Evolutionary conservation across 2,797 vertebrate species (phyloP).

Genomic region (Eurystomus glaucurus): DNA sequence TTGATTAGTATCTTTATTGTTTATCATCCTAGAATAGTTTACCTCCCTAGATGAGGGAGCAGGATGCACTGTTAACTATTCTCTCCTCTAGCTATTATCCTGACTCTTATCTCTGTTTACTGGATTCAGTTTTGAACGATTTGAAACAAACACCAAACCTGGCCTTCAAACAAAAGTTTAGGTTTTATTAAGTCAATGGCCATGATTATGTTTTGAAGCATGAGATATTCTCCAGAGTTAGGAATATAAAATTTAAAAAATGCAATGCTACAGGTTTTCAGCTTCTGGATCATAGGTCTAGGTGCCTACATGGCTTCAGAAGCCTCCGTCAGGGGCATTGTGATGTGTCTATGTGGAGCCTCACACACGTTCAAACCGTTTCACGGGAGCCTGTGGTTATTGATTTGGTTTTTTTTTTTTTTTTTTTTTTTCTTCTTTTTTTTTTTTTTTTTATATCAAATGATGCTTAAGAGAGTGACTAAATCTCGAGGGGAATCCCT

Average conservation of each 20-base stretch:
- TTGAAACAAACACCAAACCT: not conserved
- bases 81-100: not conserved
- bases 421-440: no score
- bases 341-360: accelerated
- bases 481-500: not conserved
- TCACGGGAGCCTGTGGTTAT: not conserved
- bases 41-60: not conserved
- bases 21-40: not conserved
- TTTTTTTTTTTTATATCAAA: not conserved
- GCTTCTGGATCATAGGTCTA: not conserved
- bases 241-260: not conserved
- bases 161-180: not conserved
- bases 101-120: not conserved
- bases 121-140: accelerated
- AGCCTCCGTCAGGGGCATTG: not conserved
- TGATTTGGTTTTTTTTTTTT: no score
- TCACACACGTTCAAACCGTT: not conserved
- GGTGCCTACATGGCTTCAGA: not conserved
- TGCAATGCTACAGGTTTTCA: not conserved
- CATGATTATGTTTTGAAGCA: accelerated
- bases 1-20: not conserved
- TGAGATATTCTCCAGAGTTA: not conserved
- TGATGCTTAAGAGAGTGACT: not conserved
- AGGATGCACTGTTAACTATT: not conserved
- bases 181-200: not conserved